Base-by-base conservation (phyloP, 2,888 invertebrate genomes). In the Erebia epiphron region DNA sequence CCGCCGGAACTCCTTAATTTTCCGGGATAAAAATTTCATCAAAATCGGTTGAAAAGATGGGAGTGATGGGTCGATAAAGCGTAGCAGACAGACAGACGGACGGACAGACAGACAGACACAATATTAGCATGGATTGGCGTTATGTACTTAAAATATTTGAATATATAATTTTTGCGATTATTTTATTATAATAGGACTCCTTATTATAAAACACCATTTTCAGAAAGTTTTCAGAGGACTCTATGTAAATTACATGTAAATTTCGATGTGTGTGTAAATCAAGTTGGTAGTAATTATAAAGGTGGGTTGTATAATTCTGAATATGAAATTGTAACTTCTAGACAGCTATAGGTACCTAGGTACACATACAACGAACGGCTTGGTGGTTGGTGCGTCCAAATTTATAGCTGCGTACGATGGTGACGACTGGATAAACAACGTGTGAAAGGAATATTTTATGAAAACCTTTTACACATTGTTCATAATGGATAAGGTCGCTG, bases 361-460 rank as follows among this genome's bases (percentile, higher is more conserved):
- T 46, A 16, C 60, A 11, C 10, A 60, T 13, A 4, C 13, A 13
- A 16, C 35, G 41, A 26, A 46, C 13, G 54, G 57, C 35, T 35
- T 57, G 26, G n/a, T n/a, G 57, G n/a, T 35, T 57, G 26, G n/a
- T n/a, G 58, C 41, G 41, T n/a, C 41, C 61, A 60, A 60, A 60
- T 61, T 61, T 46, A 61, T 46, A 61, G 43, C 61, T 43, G 43
- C 11, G 43, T 18, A 61, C 41, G 46, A 61, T 61, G 43, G 43
- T 43, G 43, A 61, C 43, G 62, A 62, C 21, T 49, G 46, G 49
- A 21, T 21, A 62, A 62, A 49, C 62, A 62, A 49, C 49, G 62
- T 62, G 62, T 21, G 62, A 62, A 62, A 49, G 62, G 62, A 62
- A 62, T 62, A 62, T 62, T 49, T 62, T 49, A 62, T 49, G 49